Conservation (phyloP, 1,140 invertebrate species). For the Eumaeus atala region DNA sequence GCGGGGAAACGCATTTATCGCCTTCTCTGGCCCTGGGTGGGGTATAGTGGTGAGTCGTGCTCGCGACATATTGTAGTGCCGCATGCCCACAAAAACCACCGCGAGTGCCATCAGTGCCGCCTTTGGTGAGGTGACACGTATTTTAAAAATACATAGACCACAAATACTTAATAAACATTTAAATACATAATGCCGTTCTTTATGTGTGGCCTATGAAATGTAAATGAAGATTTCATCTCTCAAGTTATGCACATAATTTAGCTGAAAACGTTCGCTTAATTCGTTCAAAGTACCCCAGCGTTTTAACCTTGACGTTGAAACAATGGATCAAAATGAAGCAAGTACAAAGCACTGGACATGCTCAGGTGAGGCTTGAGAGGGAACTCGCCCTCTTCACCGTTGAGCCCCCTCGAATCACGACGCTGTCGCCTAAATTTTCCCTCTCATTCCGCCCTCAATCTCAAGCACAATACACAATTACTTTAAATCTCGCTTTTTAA, state of each 20-base stretch:
- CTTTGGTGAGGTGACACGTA: too few relatives aligned
- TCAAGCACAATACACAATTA: neutral
- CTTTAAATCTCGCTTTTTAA: neutral
- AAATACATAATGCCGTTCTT: neutral
- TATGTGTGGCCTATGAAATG: neutral
- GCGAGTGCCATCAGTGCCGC: too few relatives aligned
- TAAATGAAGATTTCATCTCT: neutral
- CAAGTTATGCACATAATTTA: conserved; percentile 7
- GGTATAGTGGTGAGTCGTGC: too few relatives aligned
- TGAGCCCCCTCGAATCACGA: conserved; percentile 31
- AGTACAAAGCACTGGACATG: conserved; percentile 14
- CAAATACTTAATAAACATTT: too few relatives aligned
- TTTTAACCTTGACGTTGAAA: conserved; percentile 14
- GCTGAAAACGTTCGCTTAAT: conserved; percentile 16
- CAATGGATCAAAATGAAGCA: conserved; percentile 14
- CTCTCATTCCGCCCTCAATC: conserved; percentile 15
- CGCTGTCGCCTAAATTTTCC: conserved; percentile 37
- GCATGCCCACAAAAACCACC: too few relatives aligned
- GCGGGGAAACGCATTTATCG: too few relatives aligned
- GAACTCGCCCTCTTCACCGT: neutral
- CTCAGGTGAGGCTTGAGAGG: conserved; percentile 13
- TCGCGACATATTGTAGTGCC: too few relatives aligned
- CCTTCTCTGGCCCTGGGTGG: too few relatives aligned
- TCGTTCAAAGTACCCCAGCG: neutral
- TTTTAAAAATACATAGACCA: too few relatives aligned